phyloP scores from a whole-genome alignment of 2,113 vertebrate species.

The Damaliscus lunatus region DNA sequence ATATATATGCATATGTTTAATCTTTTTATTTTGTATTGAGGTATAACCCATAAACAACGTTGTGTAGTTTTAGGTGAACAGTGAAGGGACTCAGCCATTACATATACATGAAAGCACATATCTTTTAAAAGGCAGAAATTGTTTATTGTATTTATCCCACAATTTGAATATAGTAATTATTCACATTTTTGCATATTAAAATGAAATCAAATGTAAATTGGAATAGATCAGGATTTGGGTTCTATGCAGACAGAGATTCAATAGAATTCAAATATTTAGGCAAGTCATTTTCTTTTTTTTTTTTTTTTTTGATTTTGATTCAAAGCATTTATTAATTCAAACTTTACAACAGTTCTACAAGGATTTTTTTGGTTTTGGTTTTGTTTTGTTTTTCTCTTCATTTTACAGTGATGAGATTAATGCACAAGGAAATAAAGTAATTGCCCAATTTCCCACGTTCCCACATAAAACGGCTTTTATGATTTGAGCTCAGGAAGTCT shows the following conservation, averaged over 20 bases:
- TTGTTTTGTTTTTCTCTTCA: not conserved
- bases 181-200: not conserved
- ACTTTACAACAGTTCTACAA: not conserved
- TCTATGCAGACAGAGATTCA: not conserved
- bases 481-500: not conserved
- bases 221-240: not conserved
- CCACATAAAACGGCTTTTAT: not conserved
- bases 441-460: not conserved
- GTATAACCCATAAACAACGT: not conserved
- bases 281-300: not conserved
- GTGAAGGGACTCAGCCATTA: not conserved
- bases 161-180: not conserved
- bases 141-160: not conserved
- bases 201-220: not conserved
- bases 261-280: not conserved
- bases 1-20: not conserved
- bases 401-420: not conserved
- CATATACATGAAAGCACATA: not conserved
- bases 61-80: not conserved
- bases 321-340: not conserved
- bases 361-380: not conserved
- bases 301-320: not conserved
- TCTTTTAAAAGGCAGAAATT: not conserved
- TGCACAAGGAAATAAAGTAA: not conserved
- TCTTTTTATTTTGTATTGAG: not conserved